A percentile compares a stretch with the other conserved stretches of the same genome.
Evolutionary conservation across 2,888 invertebrate species (phyloP).

Genomic region (Agonopterix subpropinquella): DNA sequence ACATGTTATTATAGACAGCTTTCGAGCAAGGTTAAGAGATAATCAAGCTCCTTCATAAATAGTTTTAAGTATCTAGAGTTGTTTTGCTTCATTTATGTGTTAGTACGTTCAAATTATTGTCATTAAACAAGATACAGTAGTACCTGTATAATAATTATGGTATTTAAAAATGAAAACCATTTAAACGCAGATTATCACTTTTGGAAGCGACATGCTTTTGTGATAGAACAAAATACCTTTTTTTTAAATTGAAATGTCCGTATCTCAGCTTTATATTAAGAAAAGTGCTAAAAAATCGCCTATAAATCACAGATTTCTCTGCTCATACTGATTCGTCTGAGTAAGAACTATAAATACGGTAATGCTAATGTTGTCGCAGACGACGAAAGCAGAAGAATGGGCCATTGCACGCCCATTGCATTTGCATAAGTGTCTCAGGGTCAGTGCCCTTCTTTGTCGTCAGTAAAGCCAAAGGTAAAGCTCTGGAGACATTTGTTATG

Average conservation of each 20-base stretch:
- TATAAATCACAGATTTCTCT: background rate
- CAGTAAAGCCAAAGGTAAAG: too few species aligned
- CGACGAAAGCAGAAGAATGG: conserved; percentile 53
- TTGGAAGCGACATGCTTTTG: too few species aligned
- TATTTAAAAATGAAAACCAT: too few species aligned
- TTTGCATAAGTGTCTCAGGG: conserved; percentile 58
- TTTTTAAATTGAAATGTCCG: too few species aligned
- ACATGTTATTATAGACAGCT: conserved; percentile 16
- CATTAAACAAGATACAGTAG: too few species aligned
- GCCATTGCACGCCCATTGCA: conserved; percentile 44
- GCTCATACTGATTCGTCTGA: background rate
- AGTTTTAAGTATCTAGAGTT: too few species aligned
- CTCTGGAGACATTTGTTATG: conserved; percentile 1
- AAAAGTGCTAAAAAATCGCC: background rate
- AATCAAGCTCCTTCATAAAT: too few species aligned
- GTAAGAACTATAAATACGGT: background rate
- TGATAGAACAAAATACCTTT: too few species aligned
- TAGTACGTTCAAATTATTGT: too few species aligned
- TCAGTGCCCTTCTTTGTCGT: conserved; percentile 47
- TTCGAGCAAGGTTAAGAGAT: background rate
- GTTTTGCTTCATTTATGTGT: too few species aligned
- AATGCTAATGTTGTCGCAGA: conserved; percentile 19
- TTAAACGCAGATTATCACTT: too few species aligned
- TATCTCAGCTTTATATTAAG: background rate
- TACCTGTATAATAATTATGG: too few species aligned